Evolutionary conservation across 2,797 vertebrate species (phyloP).

Genomic region (Anas bahamensis): DNA sequence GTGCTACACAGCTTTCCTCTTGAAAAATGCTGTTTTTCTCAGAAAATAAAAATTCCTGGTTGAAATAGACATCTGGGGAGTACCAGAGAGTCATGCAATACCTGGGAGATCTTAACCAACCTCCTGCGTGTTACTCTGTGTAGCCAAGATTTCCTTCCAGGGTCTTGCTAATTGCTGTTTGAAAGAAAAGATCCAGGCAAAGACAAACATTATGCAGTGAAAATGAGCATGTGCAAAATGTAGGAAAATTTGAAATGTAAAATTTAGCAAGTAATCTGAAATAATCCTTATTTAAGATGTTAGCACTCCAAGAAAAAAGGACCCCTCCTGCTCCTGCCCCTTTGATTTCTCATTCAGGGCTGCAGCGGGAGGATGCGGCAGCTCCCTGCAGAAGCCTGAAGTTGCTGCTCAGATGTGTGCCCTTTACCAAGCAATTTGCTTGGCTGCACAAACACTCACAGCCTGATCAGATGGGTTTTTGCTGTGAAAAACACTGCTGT

Average conservation of each 20-base stretch:
- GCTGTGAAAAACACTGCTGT: not conserved
- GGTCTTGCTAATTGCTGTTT: conserved; percentile 12
- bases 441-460: not conserved
- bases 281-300: not conserved
- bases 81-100: conserved; percentile 21
- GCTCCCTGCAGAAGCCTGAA: not conserved
- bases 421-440: not conserved
- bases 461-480: not conserved
- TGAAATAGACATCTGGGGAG: conserved; percentile 38
- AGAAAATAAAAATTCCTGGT: not conserved
- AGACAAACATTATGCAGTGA: not conserved
- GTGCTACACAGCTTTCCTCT: not conserved
- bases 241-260: not conserved
- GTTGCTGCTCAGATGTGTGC: not conserved
- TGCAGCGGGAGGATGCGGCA: not conserved
- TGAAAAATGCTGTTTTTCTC: not conserved
- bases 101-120: conserved; percentile 22
- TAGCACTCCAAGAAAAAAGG: not conserved
- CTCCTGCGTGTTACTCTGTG: conserved; percentile 25
- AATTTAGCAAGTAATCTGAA: not conserved
- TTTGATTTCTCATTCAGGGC: not conserved
- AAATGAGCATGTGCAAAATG: not conserved
- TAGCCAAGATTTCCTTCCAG: conserved; percentile 29
- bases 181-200: conserved; percentile 1
- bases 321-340: not conserved